phyloP scores from a whole-genome alignment of 2,888 invertebrate genomes.

The Deroplatys truncata region DNA sequence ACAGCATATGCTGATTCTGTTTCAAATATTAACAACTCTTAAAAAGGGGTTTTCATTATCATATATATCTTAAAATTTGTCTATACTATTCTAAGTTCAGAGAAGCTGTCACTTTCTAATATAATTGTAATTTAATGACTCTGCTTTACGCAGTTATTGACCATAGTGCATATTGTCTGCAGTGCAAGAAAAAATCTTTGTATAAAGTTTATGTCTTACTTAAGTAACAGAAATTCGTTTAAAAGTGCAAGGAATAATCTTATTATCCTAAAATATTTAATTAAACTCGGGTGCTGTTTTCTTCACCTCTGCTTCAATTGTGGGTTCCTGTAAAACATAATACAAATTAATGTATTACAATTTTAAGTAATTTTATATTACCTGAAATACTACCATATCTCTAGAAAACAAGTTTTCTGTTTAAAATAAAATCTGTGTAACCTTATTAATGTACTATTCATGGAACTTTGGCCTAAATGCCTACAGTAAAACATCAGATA shows the following conservation, averaged over 20 bases:
- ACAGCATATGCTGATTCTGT: no score
- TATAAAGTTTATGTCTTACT: neutral
- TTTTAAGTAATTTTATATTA: no score
- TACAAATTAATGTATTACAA: neutral
- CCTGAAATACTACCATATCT: no score
- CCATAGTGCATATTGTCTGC: neutral
- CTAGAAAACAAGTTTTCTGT: no score
- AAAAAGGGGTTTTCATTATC: no score
- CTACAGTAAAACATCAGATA: no score
- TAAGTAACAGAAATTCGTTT: neutral
- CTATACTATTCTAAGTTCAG: neutral
- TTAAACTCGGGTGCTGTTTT: neutral
- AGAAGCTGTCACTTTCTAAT: neutral
- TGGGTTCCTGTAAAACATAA: neutral
- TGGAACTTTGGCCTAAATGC: no score
- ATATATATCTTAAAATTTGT: neutral
- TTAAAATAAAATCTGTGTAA: no score
- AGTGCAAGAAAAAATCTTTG: neutral
- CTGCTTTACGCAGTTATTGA: neutral
- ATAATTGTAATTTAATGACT: neutral
- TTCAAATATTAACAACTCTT: no score
- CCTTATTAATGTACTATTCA: no score
- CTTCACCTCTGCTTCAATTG: neutral
- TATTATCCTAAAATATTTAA: neutral
- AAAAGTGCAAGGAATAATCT: neutral